Evolutionary conservation across 2,113 vertebrate genomes (phyloP).

Genomic region (Hassar affinis): DNA sequence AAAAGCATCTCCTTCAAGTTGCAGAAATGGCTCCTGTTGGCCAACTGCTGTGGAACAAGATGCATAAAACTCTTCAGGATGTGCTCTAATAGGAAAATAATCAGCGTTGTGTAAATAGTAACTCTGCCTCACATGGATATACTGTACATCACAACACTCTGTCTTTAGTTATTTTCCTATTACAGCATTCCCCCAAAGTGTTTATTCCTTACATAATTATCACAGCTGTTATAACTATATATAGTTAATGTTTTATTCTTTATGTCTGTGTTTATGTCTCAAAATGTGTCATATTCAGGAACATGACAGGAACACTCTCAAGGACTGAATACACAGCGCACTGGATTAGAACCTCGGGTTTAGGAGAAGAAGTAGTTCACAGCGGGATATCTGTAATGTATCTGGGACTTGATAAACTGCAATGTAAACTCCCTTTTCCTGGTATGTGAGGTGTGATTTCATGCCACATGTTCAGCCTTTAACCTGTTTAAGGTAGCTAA

Average conservation of each 20-base stretch:
- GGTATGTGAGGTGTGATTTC: not conserved
- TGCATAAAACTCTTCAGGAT: not conserved
- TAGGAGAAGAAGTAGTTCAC: not conserved
- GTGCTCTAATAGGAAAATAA: not conserved
- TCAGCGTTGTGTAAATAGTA: not conserved
- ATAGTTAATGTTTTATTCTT: not conserved
- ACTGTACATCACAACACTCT: not conserved
- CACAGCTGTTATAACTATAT: not conserved
- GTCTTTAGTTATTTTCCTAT: not conserved
- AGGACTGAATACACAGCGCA: no score
- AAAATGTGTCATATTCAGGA: not conserved
- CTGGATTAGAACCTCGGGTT: not conserved
- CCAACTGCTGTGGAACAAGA: not conserved
- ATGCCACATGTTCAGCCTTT: not conserved
- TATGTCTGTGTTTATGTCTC: no score
- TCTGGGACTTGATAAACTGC: not conserved
- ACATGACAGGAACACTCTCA: not conserved
- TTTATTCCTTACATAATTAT: no score
- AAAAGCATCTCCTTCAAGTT: no score
- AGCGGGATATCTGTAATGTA: not conserved
- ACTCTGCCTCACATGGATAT: not conserved
- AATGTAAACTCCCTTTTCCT: not conserved
- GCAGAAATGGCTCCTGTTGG: no score
- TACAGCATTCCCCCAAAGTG: not conserved
- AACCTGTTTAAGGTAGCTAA: not conserved